Evolutionary conservation across 2,113 vertebrate species (phyloP), one percentile per base, ranked within the genome.

Genomic region (Argyrosomus japonicus): DNA sequence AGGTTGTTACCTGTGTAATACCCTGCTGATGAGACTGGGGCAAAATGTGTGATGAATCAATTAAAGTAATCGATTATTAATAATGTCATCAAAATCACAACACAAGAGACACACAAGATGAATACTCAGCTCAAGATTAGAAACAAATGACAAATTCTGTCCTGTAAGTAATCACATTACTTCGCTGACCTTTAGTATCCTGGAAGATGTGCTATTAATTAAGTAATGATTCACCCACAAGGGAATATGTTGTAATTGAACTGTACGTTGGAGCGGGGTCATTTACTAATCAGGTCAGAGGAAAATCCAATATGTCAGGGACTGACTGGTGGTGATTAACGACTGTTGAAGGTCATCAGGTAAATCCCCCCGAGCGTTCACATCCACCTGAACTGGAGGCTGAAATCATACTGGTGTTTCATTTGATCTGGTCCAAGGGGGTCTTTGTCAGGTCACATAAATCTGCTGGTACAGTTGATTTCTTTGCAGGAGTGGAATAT

Each of bases 241-340:
- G n/a, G 54, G 29, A 4, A 36, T 3, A 18, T 53, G 63, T 9
- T 29, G 15, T 21, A 58, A 27, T 11, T 21, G 45, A 13, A 3
- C 29, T 25, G 36, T 23, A 15, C 27, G 18, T 6, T 0, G 2
- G 65, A 70, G 51, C 43, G 14, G 43, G 57, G 68, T 77, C 43
- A 25, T 57, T 76, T 14, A 62, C 32, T 56, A 77, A 68, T 69
- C 47, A 62, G 48, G 61, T 61, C 43, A 67, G n/a, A 65, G n/a
- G 13, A 78, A 45, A 60, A 79, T 47, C 53, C 19, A 73, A 74
- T 60, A 40, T 47, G 32, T 76, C 70, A 40, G 5, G 8, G 53
- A 76, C 5, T 3, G 53, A 75, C 12, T 2, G 45, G 15, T 21
- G 75, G n/a, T 32, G 73, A 81, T 63, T 48, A 17, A 73, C 36